Evolutionary conservation across 2,113 vertebrate genomes (phyloP).

Genomic region (Fulica atra): DNA sequence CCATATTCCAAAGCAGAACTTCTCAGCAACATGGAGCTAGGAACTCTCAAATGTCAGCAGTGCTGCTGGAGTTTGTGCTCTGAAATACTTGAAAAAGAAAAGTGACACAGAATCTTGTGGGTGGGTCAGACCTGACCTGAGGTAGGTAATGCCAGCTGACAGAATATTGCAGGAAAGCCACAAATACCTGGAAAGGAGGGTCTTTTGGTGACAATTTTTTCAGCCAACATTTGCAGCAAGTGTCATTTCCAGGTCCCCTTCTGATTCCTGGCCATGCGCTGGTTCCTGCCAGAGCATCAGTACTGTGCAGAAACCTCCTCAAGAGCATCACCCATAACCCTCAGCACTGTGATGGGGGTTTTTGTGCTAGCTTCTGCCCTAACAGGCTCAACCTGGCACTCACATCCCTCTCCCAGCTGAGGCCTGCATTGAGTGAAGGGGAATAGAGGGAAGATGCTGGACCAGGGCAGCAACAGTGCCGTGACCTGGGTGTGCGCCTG

Average conservation of each 20-base stretch:
- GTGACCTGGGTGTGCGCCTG: accelerated
- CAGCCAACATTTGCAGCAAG: not conserved
- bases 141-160: not conserved
- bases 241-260: not conserved
- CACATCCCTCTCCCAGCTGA: accelerated
- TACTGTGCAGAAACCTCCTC: not conserved
- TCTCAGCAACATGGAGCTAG: not conserved
- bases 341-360: too few relatives aligned
- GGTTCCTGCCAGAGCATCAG: not conserved
- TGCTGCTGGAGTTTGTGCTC: not conserved
- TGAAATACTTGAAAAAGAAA: not conserved
- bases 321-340: not conserved
- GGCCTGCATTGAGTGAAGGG: not conserved
- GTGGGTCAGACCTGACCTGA: not conserved
- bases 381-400: not conserved
- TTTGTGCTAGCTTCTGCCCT: not conserved
- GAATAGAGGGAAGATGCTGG: not conserved
- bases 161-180: not conserved
- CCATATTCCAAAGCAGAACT: not conserved
- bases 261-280: not conserved
- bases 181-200: not conserved
- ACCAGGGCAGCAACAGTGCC: not conserved
- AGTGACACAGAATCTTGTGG: not conserved
- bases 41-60: not conserved
- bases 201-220: not conserved